Evolutionary conservation across 2,113 vertebrate genomes (phyloP).

Genomic region (Castor canadensis): DNA sequence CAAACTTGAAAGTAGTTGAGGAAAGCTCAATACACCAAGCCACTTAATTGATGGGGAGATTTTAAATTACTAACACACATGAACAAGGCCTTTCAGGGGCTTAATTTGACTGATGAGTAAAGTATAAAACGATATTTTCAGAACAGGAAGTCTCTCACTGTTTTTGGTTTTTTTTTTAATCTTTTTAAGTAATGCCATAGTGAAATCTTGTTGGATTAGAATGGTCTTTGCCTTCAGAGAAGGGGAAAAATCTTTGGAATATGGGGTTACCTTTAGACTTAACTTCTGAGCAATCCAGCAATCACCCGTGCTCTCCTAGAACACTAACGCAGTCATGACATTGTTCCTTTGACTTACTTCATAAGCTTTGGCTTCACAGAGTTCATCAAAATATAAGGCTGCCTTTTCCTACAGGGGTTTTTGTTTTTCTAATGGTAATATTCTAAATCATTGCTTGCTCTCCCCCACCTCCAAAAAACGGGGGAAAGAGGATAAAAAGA

Average conservation of each 20-base stretch:
- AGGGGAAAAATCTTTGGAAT: not conserved
- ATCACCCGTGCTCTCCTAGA: not conserved
- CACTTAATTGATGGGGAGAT: not conserved
- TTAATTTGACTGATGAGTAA: not conserved
- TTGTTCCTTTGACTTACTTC: not conserved
- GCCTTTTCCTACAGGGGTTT: not conserved
- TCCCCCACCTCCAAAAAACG: not conserved
- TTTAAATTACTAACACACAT: not conserved
- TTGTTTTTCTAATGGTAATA: not conserved
- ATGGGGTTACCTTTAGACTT: not conserved
- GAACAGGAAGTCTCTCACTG: not conserved
- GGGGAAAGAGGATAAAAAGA: too few relatives aligned
- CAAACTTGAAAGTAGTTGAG: not conserved
- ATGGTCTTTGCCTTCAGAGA: not conserved
- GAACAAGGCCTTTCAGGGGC: not conserved
- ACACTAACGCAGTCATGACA: not conserved
- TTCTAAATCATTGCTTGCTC: not conserved
- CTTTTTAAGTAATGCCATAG: not conserved
- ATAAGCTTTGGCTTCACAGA: not conserved
- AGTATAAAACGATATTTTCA: not conserved
- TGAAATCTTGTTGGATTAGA: not conserved
- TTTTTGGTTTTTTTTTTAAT: not conserved
- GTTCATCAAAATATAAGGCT: not conserved
- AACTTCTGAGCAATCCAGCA: not conserved
- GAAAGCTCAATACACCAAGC: not conserved